Conservation (phyloP, 2,888 invertebrate genomes). For the Auanema sp. region DNA sequence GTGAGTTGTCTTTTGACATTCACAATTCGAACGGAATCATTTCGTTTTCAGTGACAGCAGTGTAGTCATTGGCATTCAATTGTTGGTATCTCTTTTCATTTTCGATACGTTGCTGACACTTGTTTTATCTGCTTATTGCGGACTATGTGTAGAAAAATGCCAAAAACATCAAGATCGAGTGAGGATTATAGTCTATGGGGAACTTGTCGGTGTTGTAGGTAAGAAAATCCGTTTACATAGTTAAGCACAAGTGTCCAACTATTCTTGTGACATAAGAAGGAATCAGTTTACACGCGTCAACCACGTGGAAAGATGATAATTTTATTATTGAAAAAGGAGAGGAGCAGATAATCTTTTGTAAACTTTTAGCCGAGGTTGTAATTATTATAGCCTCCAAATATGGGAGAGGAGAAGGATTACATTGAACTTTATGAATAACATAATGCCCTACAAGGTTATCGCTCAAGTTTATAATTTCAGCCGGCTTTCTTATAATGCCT, state of each 20-base stretch:
- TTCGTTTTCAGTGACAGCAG: constrained; percentile 1
- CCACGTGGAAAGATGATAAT: too few species aligned
- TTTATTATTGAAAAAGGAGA: neutral
- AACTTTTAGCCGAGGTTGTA: too few species aligned
- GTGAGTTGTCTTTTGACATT: constrained; percentile 26
- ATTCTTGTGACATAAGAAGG: too few species aligned
- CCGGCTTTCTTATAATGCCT: constrained; percentile 44
- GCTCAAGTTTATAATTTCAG: constrained; percentile 19
- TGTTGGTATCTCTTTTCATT: constrained; percentile 65
- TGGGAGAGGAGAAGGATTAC: too few species aligned
- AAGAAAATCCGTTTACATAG: constrained; percentile 1
- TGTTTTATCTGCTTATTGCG: constrained; percentile 64
- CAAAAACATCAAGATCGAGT: constrained; percentile 40
- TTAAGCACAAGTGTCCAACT: too few species aligned
- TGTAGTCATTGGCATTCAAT: constrained; percentile 64
- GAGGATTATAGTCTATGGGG: constrained; percentile 44
- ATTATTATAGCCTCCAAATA: too few species aligned
- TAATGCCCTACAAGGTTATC: neutral
- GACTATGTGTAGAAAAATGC: constrained; percentile 64
- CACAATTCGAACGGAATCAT: neutral
- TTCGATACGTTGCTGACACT: constrained; percentile 66
- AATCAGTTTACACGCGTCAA: too few species aligned
- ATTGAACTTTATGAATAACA: too few species aligned
- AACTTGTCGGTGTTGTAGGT: constrained; percentile 41
- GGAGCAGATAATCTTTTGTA: too few species aligned